Evolutionary conservation across 1,140 invertebrate species (phyloP).

Genomic region (Spodoptera frugiperda): DNA sequence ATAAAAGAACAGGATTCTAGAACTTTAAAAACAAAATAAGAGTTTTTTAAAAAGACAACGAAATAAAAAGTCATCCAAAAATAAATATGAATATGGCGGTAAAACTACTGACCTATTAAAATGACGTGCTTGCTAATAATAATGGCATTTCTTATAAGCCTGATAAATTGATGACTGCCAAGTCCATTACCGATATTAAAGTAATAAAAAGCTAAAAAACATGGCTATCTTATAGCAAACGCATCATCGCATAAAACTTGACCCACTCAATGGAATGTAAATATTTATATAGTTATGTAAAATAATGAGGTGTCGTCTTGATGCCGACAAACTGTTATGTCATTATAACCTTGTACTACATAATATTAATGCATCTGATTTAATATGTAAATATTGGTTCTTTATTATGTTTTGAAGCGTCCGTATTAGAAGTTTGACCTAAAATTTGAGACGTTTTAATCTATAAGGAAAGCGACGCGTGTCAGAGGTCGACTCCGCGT

Average conservation of each 20-base stretch:
- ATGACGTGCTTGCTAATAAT: background rate
- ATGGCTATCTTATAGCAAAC: conserved; percentile 16
- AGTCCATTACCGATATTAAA: background rate
- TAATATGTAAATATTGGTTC: conserved; percentile 26
- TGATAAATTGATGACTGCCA: background rate
- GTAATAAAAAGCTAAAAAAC: conserved; percentile 6
- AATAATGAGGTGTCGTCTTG: conserved; percentile 48
- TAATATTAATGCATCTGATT: conserved; percentile 52
- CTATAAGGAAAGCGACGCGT: conserved; percentile 64
- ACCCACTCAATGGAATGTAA: conserved; percentile 48
- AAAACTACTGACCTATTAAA: background rate
- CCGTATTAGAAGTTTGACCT: conserved; percentile 63
- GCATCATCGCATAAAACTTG: conserved; percentile 51
- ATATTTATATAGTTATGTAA: conserved; percentile 48
- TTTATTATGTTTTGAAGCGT: conserved; percentile 39
- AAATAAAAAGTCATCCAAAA: too few species aligned
- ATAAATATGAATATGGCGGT: too few species aligned
- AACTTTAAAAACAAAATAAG: too few species aligned
- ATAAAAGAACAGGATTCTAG: too few species aligned
- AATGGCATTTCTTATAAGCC: background rate
- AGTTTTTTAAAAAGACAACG: too few species aligned
- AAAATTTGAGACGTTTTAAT: conserved; percentile 57
- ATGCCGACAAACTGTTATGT: conserved; percentile 55
- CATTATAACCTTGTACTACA: conserved; percentile 64
- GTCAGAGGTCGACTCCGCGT: conserved; percentile 70